Base-by-base conservation (phyloP, 2,113 vertebrate genomes). In the Atherinomorus stipes region DNA sequence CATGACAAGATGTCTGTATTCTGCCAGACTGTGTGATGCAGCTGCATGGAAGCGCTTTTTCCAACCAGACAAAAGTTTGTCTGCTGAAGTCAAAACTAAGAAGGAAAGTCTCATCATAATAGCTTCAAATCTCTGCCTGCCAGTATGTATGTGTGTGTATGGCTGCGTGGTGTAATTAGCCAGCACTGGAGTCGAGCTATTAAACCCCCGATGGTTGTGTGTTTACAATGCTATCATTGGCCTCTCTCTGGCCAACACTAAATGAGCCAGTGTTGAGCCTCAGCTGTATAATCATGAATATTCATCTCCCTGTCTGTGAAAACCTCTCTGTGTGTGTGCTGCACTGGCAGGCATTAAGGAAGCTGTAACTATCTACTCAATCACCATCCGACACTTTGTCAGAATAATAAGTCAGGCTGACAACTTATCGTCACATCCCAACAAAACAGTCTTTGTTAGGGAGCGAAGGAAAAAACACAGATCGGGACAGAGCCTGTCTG, bases 261-360 rank as follows among this genome's bases (percentile, higher is more conserved):
- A 91, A 93, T 84, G 83, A 88, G 52, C 73, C 88, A 91, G 85
- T 92, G 90, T 85, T 84, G 68, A 78, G 84, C 67, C 63, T 28
- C 52, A 75, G 75, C 83, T 90, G 84, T 91, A 90, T 86, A 57
- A 78, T 81, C 80, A 90, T 90, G 89, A 92, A 92, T 88, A 91
- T 93, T 92, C 88, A 91, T 84, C 79, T 25, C 50, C 74, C 26
- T 50, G 52, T 68, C 63, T 76, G 56, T 71, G 65, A 83, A 67
- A 65, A 77, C 69, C 77, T 77, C 52, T 83, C 53, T 86, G 51
- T 85, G 65, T 81, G 63, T 78, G 83, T 37, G 44, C 22, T 11
- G 42, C 58, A 60, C 80, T 74, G 78, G 73, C 74, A 71, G 74
- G 63, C 89, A 83, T 83, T 76, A 87, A 84, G 75, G 81, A 85